phyloP scores from a whole-genome alignment of 2,888 invertebrate species.

The Noctuana brunneofusca region DNA sequence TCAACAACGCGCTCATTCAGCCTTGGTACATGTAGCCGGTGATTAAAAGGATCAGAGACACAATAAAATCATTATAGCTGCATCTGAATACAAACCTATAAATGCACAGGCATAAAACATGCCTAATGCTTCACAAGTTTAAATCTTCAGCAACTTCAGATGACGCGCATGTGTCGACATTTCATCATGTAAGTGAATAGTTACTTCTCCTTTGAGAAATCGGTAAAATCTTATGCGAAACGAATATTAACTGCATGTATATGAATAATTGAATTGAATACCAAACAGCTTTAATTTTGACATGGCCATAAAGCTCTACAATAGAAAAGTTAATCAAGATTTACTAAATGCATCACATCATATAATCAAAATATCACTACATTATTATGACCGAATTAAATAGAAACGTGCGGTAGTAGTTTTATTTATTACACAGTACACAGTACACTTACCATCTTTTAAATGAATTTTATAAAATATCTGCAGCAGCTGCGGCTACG shows the following conservation, averaged over 20 bases:
- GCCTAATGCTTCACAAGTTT: constrained; percentile 53
- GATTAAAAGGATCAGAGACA: constrained; percentile 67
- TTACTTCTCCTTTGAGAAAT: too few species aligned
- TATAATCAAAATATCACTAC: not conserved
- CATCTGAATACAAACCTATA: constrained; percentile 55
- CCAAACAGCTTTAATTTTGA: too few species aligned
- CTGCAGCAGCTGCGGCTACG: constrained; percentile 40
- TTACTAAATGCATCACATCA: constrained; percentile 35
- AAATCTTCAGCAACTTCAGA: constrained; percentile 70
- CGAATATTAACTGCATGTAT: not conserved
- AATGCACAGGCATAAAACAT: constrained; percentile 71
- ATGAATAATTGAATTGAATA: too few species aligned
- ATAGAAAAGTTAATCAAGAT: constrained; percentile 35
- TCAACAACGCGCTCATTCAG: not conserved
- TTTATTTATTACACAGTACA: constrained; percentile 40
- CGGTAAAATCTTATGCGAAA: too few species aligned
- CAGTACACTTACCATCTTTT: constrained; percentile 55
- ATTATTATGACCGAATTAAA: constrained; percentile 1
- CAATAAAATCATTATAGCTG: constrained; percentile 71
- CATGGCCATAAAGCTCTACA: too few species aligned
- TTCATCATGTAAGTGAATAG: constrained; percentile 60
- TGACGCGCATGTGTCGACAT: constrained; percentile 83
- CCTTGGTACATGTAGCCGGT: not conserved
- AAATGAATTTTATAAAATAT: constrained; percentile 25
- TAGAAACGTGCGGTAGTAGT: constrained; percentile 4